These are phyloP conservation scores for Homarus americanus DNA, from an alignment of 1,140 invertebrate species.

Conservation along the genomic window DNA sequence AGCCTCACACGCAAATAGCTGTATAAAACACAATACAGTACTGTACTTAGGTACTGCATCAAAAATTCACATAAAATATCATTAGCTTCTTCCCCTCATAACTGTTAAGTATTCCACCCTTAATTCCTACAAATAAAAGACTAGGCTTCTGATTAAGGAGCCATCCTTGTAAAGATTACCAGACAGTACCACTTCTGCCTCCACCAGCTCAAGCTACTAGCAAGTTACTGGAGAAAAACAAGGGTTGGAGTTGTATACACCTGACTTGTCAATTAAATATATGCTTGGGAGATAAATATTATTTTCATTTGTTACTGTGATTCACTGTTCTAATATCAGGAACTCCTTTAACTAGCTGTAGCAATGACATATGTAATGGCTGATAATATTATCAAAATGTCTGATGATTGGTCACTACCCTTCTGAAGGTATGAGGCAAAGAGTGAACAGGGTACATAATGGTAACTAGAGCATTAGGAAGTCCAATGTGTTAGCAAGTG, in stretches of 20 bases:
- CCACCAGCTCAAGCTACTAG: not conserved
- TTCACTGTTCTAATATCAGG: constrained; percentile 16
- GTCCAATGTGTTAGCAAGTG: constrained; percentile 10
- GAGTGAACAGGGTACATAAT: constrained; percentile 27
- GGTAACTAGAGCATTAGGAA: constrained; percentile 8
- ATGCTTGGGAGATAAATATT: not conserved
- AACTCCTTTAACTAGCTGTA: not conserved
- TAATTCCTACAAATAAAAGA: not conserved
- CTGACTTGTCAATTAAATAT: not conserved
- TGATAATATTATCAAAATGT: not conserved
- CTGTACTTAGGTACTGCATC: not conserved
- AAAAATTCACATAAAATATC: not conserved
- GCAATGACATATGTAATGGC: not conserved
- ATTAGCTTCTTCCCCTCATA: not conserved
- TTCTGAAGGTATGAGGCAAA: not conserved
- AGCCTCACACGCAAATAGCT: not conserved
- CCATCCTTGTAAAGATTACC: not conserved
- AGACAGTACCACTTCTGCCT: not conserved
- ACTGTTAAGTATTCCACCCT: not conserved
- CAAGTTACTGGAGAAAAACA: not conserved
- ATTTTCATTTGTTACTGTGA: constrained; percentile 4
- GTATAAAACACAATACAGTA: not conserved
- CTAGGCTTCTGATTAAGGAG: not conserved
- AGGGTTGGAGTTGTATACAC: not conserved
- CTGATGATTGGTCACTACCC: not conserved